These are phyloP conservation scores for Pterocles orientalis DNA, from an alignment of 2,113 vertebrate species.

Conservation along the genomic window DNA sequence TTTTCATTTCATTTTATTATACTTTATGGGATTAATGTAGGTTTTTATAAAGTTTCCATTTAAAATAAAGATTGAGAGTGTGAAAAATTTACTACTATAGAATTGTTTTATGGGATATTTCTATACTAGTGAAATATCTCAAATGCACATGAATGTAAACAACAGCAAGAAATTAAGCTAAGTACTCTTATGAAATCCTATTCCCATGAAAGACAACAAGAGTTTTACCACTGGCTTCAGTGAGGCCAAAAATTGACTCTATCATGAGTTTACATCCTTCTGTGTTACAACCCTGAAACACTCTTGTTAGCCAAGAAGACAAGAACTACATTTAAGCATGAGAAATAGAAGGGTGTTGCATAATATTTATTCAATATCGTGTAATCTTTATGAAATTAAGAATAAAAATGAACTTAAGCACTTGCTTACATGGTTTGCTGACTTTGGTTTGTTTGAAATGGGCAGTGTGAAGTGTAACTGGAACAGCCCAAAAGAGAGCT, in stretches of 20 bases:
- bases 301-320: background rate
- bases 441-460: background rate
- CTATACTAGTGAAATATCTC: background rate
- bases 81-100: background rate
- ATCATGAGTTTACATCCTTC: background rate
- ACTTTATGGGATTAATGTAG: background rate
- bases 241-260: background rate
- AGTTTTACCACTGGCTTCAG: background rate
- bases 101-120: background rate
- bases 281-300: background rate
- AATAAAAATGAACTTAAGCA: background rate
- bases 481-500: background rate
- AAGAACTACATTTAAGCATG: background rate
- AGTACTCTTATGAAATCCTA: background rate
- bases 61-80: background rate
- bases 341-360: background rate
- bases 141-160: background rate
- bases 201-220: background rate
- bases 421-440: background rate
- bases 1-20: background rate
- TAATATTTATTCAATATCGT: background rate
- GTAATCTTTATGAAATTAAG: background rate
- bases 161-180: background rate
- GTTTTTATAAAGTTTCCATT: background rate
- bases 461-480: background rate